Percentiles rank a stretch among this genome's conserved stretches.
These are phyloP conservation scores for Teleopsis dalmanni DNA, from an alignment of 1,140 invertebrate genomes.

Conservation along the genomic window DNA sequence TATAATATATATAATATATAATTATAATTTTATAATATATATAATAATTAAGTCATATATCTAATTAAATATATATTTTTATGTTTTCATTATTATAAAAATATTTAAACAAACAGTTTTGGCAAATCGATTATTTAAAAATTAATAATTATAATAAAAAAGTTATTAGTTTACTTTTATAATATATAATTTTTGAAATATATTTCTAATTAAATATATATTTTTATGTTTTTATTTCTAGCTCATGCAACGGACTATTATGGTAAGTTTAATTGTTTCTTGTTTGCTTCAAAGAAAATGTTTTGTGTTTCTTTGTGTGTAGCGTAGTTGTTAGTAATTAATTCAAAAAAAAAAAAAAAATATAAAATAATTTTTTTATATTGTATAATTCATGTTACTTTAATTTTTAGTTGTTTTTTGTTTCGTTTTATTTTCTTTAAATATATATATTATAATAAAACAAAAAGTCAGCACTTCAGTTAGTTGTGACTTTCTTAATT, in stretches of 20 bases:
- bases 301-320: conserved; percentile 14
- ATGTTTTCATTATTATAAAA: no score
- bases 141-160: no score
- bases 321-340: conserved; percentile 8
- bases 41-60: no score
- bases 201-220: conserved; percentile 1
- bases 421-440: no score
- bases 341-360: conserved; percentile 5
- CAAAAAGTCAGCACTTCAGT: conserved; percentile 4
- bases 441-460: no score
- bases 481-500: no score
- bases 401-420: conserved; percentile 6
- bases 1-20: no score
- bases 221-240: conserved; percentile 45
- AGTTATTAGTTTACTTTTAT: neutral
- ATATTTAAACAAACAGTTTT: no score
- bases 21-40: no score
- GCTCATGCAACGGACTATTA: conserved; percentile 97
- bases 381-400: conserved; percentile 16
- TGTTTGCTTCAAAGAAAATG: neutral
- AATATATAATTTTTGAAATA: conserved; percentile 4
- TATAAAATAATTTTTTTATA: conserved; percentile 4
- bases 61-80: no score
- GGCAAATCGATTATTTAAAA: no score
- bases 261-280: conserved; percentile 72